Evolutionary conservation across 2,113 vertebrate genomes (phyloP).

Genomic region (Gymnocephalus cernua): DNA sequence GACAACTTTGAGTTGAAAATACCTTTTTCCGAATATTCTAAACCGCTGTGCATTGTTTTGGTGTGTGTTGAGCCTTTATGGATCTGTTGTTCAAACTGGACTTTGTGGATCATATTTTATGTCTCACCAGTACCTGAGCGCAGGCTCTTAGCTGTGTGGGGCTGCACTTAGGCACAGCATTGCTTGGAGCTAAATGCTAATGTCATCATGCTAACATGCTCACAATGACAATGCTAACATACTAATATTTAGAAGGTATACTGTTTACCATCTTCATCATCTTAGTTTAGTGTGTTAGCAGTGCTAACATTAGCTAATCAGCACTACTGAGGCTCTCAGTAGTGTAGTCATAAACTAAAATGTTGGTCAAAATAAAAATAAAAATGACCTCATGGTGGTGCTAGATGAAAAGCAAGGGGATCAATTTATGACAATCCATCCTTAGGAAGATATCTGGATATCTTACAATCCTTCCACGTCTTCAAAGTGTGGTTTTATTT

Average conservation of each 20-base stretch:
- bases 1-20: neutral
- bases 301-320: too few relatives aligned
- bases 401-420: neutral
- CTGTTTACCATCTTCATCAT: neutral
- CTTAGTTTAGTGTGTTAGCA: neutral
- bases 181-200: neutral
- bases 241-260: neutral
- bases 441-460: neutral
- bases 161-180: neutral
- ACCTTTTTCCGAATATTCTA: neutral
- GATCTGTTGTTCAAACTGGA: neutral
- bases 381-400: neutral
- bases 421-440: neutral
- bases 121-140: neutral
- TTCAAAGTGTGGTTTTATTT: slow-evolving; percentile 29
- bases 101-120: neutral
- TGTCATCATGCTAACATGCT: neutral
- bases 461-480: neutral
- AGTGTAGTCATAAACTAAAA: neutral
- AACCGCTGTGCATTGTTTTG: neutral
- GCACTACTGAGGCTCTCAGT: neutral
- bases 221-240: neutral
- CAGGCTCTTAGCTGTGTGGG: neutral
- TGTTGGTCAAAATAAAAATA: neutral
- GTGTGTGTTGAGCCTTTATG: neutral